phyloP scores from a whole-genome alignment of 2,113 vertebrate species.

The Ciconia stormi region DNA sequence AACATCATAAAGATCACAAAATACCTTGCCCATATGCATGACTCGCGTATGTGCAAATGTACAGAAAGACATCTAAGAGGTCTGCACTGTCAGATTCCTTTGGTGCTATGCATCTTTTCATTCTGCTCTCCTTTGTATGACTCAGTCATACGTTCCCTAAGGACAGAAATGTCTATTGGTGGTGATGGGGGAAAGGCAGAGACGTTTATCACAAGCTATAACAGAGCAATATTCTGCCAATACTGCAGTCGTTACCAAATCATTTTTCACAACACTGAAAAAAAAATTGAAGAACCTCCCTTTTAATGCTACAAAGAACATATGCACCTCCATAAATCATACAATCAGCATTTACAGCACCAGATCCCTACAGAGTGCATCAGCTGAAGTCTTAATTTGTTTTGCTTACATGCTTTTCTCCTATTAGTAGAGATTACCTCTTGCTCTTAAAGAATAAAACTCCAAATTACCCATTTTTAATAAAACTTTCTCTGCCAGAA shows the following conservation, averaged over 20 bases:
- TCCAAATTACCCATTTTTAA: neutral
- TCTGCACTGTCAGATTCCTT: neutral
- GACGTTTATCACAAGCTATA: neutral
- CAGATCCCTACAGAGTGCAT: neutral
- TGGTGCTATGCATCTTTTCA: neutral
- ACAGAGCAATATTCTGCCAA: neutral
- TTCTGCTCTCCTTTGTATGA: neutral
- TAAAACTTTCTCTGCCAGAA: neutral
- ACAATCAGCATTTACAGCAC: neutral
- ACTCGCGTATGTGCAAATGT: neutral
- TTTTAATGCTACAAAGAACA: neutral
- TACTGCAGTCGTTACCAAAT: conserved; percentile 1
- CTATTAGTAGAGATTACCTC: neutral
- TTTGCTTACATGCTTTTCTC: neutral
- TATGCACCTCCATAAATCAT: neutral
- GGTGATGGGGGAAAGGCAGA: neutral
- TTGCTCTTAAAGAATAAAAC: neutral
- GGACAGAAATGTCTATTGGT: neutral
- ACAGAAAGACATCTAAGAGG: neutral
- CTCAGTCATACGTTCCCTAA: neutral
- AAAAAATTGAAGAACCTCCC: neutral
- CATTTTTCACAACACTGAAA: neutral
- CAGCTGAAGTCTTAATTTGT: neutral
- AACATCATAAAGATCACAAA: neutral
- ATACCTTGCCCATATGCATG: conserved; percentile 8